A percentile compares a stretch with the other conserved stretches of the same genome.
Evolutionary conservation across 2,113 vertebrate species (phyloP).

Genomic region (Chloropsis hardwickii): DNA sequence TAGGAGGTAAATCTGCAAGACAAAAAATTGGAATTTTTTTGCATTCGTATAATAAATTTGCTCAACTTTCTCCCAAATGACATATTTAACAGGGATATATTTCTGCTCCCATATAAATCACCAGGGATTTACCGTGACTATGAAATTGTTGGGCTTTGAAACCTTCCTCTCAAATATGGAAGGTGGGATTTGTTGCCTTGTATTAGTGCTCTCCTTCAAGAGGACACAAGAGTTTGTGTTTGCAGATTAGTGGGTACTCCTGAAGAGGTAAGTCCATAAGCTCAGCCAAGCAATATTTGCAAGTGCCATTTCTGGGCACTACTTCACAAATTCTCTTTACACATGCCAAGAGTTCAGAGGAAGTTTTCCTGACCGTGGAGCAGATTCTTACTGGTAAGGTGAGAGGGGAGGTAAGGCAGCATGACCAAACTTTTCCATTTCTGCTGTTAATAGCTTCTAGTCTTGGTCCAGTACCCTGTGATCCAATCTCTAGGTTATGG

Average conservation of each 20-base stretch:
- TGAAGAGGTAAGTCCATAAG: neutral
- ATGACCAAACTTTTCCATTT: constrained; percentile 26
- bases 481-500: constrained; percentile 26
- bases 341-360: neutral
- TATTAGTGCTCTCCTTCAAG: neutral
- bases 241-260: neutral
- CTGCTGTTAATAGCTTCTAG: constrained; percentile 31
- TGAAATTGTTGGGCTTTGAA: neutral
- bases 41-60: neutral
- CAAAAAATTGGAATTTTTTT: neutral
- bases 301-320: neutral
- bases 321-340: neutral
- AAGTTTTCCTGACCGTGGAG: neutral
- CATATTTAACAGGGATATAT: neutral
- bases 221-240: neutral
- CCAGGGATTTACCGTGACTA: neutral
- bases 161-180: neutral
- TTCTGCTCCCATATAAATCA: neutral
- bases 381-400: neutral
- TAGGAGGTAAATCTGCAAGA: neutral
- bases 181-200: neutral
- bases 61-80: neutral
- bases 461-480: constrained; percentile 15
- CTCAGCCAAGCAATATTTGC: neutral
- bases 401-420: neutral